phyloP scores from a whole-genome alignment of 2,888 invertebrate species.

The Endotricha flammealis region DNA sequence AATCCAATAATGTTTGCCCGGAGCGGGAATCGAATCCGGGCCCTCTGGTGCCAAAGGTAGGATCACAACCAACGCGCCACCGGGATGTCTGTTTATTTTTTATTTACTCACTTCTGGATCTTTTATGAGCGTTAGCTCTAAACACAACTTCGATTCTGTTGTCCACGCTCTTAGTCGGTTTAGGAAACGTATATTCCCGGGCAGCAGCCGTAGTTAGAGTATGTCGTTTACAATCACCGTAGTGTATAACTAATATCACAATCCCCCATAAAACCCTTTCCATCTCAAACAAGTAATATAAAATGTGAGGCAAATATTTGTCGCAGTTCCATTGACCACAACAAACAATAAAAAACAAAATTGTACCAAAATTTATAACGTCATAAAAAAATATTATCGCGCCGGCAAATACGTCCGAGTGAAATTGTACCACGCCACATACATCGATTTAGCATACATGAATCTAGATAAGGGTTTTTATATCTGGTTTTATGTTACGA shows the following conservation, averaged over 20 bases:
- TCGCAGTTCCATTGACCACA: slow-evolving; percentile 23
- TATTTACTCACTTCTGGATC: too few relatives aligned
- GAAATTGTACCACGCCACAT: slow-evolving; percentile 10
- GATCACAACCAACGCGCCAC: too few relatives aligned
- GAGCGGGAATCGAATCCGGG: too few relatives aligned
- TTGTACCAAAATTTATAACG: slow-evolving; percentile 34
- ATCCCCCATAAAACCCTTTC: not conserved
- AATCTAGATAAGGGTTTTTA: slow-evolving; percentile 5
- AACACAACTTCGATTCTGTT: too few relatives aligned
- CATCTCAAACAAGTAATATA: slow-evolving; percentile 6
- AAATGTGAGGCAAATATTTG: slow-evolving; percentile 17
- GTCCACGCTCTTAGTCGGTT: too few relatives aligned
- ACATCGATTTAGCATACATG: slow-evolving; percentile 6
- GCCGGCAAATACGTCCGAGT: slow-evolving; percentile 15
- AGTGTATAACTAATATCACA: not conserved
- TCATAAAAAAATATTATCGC: slow-evolving; percentile 35
- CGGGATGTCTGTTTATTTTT: too few relatives aligned
- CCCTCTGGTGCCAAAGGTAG: too few relatives aligned
- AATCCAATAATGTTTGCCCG: too few relatives aligned
- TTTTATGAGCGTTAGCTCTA: too few relatives aligned
- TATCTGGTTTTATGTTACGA: not conserved
- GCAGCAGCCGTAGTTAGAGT: slow-evolving; percentile 30
- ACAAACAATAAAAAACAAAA: slow-evolving; percentile 28
- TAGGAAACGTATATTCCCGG: slow-evolving; percentile 24
- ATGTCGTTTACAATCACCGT: slow-evolving; percentile 7